These are phyloP conservation scores for Crenuchus spilurus DNA, from an alignment of 2,797 vertebrate species.

Conservation along the genomic window DNA sequence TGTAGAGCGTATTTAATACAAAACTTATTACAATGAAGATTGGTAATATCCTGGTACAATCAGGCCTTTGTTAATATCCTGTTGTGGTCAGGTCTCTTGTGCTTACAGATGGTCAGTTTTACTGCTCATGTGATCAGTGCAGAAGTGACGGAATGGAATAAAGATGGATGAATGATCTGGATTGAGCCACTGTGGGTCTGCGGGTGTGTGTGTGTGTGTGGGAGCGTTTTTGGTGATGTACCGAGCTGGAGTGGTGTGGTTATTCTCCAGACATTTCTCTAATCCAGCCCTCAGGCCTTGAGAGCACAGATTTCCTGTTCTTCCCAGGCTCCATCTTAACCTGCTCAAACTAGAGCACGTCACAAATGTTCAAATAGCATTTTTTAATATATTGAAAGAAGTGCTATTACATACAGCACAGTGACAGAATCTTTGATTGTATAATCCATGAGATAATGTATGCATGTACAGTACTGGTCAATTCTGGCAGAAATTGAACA, in stretches of 20 bases:
- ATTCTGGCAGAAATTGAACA: no score
- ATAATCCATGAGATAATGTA: background rate
- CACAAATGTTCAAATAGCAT: background rate
- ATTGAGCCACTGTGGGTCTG: background rate
- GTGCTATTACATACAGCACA: background rate
- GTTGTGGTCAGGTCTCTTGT: background rate
- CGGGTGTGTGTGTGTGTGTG: background rate
- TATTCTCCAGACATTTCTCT: constrained; percentile 11
- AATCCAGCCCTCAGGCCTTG: constrained; percentile 14
- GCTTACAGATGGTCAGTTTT: background rate
- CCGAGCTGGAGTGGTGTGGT: background rate
- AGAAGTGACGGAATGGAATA: background rate
- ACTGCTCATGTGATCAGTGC: background rate
- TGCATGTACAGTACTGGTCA: no score
- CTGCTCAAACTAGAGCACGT: background rate
- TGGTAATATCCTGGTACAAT: background rate
- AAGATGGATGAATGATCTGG: background rate
- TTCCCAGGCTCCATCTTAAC: constrained; percentile 17
- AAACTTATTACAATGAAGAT: background rate
- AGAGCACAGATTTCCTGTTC: constrained; percentile 8
- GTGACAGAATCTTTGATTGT: background rate
- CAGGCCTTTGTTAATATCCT: background rate
- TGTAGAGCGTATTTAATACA: no score
- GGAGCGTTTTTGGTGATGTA: constrained; percentile 4
- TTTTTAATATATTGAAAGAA: background rate